Base-by-base conservation (phyloP, 2,113 vertebrate genomes). In the Heloderma charlesbogerti region DNA sequence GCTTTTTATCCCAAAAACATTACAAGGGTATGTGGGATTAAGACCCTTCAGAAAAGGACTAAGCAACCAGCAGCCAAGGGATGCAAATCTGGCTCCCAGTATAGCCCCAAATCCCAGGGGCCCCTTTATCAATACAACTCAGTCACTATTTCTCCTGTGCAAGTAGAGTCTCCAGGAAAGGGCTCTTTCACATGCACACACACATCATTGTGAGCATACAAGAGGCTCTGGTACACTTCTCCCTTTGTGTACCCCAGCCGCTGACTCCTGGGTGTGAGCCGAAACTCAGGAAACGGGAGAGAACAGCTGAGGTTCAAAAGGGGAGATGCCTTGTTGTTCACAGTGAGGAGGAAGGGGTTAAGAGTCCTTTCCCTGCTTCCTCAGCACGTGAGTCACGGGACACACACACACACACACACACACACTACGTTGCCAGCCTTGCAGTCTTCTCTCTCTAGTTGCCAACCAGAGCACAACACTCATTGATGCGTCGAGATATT, bases 401-500 rank as follows among this genome's bases (percentile, higher is more conserved):
- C 29, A 1, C 27, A 54, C n/a, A n/a, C n/a, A n/a, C n/a, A n/a
- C n/a, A n/a, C n/a, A n/a, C n/a, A n/a, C n/a, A n/a, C n/a, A n/a
- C n/a, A n/a, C n/a, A 48, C 78, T 16, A 51, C 10, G 15, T 75
- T 31, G 27, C 25, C 25, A 45, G 10, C 78, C 78, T 4, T 4
- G 6, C 6, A 29, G 77, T 10, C 29, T 43, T 34, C 12, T 34
- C 25, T 29, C 29, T 6, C 29, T 13, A 80, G 8, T 45, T 51
- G 45, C 45, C 31, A 13, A 34, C 45, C 43, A 79, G 45, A 51
- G 7, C 8, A 13, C 2, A 7, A 43, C 94, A 95, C 54, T 84
- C 87, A 51, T 87, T 87, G 82, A 90, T 92, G 86, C 89, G 92
- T 29, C 81, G 91, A 92, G 78, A 87, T 20, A 79, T 77, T 43